Conservation (phyloP, 2,888 invertebrate genomes). For the Eurois occulta region DNA sequence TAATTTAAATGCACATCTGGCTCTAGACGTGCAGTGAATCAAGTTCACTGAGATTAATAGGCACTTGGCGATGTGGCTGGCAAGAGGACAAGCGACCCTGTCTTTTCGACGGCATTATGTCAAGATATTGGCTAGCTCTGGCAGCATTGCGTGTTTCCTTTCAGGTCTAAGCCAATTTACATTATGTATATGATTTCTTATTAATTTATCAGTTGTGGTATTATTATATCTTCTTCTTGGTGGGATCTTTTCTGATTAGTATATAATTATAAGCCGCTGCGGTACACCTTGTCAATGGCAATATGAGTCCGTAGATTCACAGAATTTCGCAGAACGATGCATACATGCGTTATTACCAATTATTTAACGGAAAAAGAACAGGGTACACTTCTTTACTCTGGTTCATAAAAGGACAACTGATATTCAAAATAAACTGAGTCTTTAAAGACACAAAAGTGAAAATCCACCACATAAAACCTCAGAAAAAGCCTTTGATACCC, state of each 20-base stretch:
- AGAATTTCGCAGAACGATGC: neutral
- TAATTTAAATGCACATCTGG: conserved; percentile 53
- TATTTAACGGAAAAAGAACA: neutral
- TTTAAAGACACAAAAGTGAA: neutral
- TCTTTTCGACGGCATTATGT: neutral
- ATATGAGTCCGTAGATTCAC: neutral
- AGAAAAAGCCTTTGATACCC: too few species aligned
- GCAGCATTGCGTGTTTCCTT: neutral
- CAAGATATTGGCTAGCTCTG: neutral
- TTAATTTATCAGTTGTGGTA: neutral
- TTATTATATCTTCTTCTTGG: neutral
- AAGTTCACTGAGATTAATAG: conserved; percentile 45
- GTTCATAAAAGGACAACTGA: neutral
- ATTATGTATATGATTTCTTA: neutral
- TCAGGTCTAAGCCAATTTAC: neutral
- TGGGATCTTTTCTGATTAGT: neutral
- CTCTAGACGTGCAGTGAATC: conserved; percentile 26
- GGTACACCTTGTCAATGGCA: neutral
- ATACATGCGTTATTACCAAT: too few species aligned
- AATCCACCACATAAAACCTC: neutral
- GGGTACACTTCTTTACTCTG: neutral
- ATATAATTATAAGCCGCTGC: neutral
- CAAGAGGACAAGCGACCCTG: neutral
- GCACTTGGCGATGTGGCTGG: conserved; percentile 17
- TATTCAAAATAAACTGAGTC: neutral